Conservation (phyloP, 2,113 vertebrate genomes). For the Rhinichthys klamathensis region DNA sequence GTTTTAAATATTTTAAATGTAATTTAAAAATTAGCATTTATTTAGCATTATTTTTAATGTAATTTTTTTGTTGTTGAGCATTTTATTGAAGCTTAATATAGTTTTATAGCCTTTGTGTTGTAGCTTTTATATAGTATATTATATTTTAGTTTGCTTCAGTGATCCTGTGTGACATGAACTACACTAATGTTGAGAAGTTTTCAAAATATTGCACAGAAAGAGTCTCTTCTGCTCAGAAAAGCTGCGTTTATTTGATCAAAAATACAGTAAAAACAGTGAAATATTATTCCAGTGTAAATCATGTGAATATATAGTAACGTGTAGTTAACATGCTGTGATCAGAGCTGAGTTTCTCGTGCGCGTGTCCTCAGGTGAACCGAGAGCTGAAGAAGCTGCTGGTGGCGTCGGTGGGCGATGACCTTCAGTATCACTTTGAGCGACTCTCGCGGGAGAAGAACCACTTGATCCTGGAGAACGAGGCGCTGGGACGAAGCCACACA, state of each 20-base stretch:
- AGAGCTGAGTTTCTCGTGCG: no score
- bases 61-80: no score
- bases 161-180: neutral
- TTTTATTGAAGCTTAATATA: no score
- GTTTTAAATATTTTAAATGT: no score
- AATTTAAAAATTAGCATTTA: no score
- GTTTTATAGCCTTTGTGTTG: no score
- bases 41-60: no score
- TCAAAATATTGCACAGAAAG: neutral
- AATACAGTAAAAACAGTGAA: neutral
- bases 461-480: slow-evolving; percentile 92
- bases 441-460: slow-evolving; percentile 94
- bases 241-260: neutral
- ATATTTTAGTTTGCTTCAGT: neutral
- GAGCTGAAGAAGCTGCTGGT: slow-evolving; percentile 96
- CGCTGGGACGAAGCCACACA: slow-evolving; percentile 78
- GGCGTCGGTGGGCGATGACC: slow-evolving; percentile 93
- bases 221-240: neutral
- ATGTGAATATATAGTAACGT: no score
- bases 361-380: slow-evolving; percentile 84
- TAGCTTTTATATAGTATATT: no score
- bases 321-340: no score
- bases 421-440: slow-evolving; percentile 97
- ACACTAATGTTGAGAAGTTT: no score
- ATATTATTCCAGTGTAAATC: no score